A percentile compares a stretch with the other conserved stretches of the same genome.
These are phyloP conservation scores for Chionoecetes opilio DNA, from an alignment of 1,140 invertebrate species.

Conservation along the genomic window DNA sequence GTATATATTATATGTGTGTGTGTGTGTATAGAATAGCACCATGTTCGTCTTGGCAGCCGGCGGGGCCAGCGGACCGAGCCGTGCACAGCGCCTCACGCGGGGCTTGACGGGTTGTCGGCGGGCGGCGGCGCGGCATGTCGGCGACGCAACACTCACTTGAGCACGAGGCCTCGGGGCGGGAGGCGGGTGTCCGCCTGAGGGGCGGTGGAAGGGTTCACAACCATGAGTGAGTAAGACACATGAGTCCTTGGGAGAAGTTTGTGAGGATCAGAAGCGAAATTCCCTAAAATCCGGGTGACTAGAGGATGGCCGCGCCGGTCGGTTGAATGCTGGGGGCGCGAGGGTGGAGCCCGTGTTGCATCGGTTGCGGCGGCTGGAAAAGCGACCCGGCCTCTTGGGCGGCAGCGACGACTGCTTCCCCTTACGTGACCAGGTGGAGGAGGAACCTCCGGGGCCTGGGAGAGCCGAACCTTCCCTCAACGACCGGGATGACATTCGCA, in stretches of 20 bases:
- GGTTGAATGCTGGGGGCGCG: constrained; percentile 32
- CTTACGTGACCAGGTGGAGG: constrained; percentile 46
- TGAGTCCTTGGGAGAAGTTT: background rate
- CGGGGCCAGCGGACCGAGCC: background rate
- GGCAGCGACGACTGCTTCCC: constrained; percentile 63
- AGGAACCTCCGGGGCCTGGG: background rate
- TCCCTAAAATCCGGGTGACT: constrained; percentile 72
- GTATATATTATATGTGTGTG: constrained; percentile 42
- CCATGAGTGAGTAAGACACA: constrained; percentile 72
- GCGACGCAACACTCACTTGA: constrained; percentile 43
- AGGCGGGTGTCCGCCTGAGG: constrained; percentile 10
- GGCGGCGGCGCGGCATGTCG: background rate
- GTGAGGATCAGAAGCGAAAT: constrained; percentile 66
- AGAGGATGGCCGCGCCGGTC: constrained; percentile 41
- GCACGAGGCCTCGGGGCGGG: constrained; percentile 14
- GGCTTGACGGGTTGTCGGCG: too few species aligned
- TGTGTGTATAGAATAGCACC: background rate
- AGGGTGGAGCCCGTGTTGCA: constrained; percentile 38
- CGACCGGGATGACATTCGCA: constrained; percentile 46
- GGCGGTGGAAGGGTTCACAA: constrained; percentile 56
- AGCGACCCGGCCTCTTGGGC: constrained; percentile 66
- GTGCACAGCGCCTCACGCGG: background rate
- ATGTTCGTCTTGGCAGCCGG: background rate
- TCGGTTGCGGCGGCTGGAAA: constrained; percentile 70
- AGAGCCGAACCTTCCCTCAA: background rate